Percentiles rank a stretch among this genome's conserved stretches.
Conservation (phyloP, 2,113 vertebrate genomes). For the Pygoscelis antarcticus region DNA sequence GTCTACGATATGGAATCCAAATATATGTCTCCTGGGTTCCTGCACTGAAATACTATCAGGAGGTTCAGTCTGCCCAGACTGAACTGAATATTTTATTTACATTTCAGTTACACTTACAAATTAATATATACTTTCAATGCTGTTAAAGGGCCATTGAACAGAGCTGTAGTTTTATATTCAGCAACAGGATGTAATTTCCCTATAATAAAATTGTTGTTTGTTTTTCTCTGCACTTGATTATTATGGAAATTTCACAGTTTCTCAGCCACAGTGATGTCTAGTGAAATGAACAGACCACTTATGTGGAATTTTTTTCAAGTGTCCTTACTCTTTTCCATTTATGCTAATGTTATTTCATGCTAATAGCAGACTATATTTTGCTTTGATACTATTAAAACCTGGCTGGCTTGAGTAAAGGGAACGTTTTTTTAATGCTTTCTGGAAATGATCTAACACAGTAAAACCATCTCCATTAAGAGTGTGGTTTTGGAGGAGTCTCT, state of each 20-base stretch:
- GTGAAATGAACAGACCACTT: slow-evolving; percentile 65
- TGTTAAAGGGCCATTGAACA: slow-evolving; percentile 48
- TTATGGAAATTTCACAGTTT: slow-evolving; percentile 76
- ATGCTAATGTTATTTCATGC: slow-evolving; percentile 62
- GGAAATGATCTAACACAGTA: slow-evolving; percentile 9
- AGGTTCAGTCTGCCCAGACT: slow-evolving; percentile 34
- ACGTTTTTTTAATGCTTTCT: slow-evolving; percentile 36
- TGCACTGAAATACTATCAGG: slow-evolving; percentile 43
- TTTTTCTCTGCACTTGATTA: slow-evolving; percentile 65
- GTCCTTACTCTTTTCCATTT: slow-evolving; percentile 44
- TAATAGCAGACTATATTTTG: slow-evolving; percentile 53
- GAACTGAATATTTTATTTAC: slow-evolving; percentile 67
- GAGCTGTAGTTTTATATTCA: slow-evolving; percentile 61
- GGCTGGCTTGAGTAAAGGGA: slow-evolving; percentile 25
- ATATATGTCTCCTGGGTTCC: slow-evolving; percentile 13
- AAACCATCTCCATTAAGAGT: neutral
- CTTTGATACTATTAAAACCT: slow-evolving; percentile 44
- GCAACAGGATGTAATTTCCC: slow-evolving; percentile 72
- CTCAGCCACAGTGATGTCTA: slow-evolving; percentile 50
- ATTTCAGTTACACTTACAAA: slow-evolving; percentile 66
- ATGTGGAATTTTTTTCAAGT: slow-evolving; percentile 43
- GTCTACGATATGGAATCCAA: slow-evolving; percentile 1
- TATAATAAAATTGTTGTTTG: slow-evolving; percentile 74
- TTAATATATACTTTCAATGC: slow-evolving; percentile 28
- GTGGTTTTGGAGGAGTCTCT: neutral